Conservation (phyloP, 2,888 invertebrate species). For the Acleris holmiana region DNA sequence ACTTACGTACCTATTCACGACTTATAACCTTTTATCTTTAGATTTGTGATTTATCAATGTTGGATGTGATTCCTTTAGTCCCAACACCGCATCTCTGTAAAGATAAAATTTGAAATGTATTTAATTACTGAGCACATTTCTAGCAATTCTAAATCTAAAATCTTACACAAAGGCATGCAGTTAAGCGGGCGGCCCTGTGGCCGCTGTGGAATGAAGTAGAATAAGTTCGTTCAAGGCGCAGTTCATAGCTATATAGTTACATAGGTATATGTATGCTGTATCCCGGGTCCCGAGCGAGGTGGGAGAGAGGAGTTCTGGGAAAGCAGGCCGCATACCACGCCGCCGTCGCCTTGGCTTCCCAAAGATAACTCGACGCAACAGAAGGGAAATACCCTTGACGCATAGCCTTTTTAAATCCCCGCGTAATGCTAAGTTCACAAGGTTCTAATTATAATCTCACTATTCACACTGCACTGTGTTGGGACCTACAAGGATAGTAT, state of each 20-base stretch:
- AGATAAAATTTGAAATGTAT: neutral
- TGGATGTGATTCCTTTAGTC: too few relatives aligned
- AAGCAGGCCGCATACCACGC: conserved; percentile 80
- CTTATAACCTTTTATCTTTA: too few relatives aligned
- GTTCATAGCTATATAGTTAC: conserved; percentile 4
- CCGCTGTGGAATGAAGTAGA: conserved; percentile 35
- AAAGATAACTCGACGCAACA: conserved; percentile 54
- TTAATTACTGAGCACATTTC: conserved; percentile 6
- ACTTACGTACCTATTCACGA: neutral
- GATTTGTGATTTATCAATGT: too few relatives aligned
- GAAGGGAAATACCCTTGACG: conserved; percentile 10
- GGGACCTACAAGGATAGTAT: too few relatives aligned
- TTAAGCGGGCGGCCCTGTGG: conserved; percentile 27
- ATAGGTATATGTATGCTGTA: conserved; percentile 24
- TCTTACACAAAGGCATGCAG: conserved; percentile 13
- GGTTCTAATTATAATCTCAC: too few relatives aligned
- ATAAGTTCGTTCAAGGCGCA: conserved; percentile 36
- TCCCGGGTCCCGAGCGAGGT: conserved; percentile 45
- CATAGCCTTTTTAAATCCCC: too few relatives aligned
- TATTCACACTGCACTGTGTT: too few relatives aligned
- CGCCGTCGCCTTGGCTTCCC: conserved; percentile 60
- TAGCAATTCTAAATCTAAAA: conserved; percentile 16
- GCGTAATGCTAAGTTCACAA: too few relatives aligned
- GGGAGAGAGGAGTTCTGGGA: conserved; percentile 72
- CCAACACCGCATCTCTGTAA: neutral